Evolutionary conservation across 2,888 invertebrate species (phyloP).

Genomic region (Ctena decussata): DNA sequence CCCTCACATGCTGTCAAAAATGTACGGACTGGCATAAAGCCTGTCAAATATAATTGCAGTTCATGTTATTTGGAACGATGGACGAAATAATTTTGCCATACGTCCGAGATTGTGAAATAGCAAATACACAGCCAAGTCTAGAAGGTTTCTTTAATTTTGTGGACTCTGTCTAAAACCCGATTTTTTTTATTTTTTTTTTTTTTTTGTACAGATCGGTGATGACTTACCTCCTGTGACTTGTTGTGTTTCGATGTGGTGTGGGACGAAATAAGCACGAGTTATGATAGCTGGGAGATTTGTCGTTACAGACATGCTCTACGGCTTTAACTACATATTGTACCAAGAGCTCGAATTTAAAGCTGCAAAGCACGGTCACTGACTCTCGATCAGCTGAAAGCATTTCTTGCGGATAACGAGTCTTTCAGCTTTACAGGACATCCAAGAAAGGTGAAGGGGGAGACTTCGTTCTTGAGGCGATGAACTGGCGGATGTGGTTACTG

Average conservation of each 20-base stretch:
- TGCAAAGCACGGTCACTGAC: slow-evolving; percentile 9
- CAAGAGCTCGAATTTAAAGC: slow-evolving; percentile 14
- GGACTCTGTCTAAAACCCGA: background rate
- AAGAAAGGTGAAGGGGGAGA: slow-evolving; percentile 37
- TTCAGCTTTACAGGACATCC: slow-evolving; percentile 19
- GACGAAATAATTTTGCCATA: slow-evolving; percentile 20
- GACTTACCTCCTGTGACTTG: background rate
- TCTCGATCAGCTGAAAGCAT: background rate
- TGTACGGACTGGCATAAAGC: slow-evolving; percentile 10
- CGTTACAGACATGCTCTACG: slow-evolving; percentile 27
- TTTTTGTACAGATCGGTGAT: slow-evolving; percentile 8
- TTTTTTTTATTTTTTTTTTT: too few relatives aligned
- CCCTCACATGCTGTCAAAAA: background rate
- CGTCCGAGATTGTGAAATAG: background rate
- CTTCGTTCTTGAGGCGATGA: slow-evolving; percentile 37
- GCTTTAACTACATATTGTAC: slow-evolving; percentile 27
- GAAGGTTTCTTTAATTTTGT: background rate
- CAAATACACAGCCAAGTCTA: background rate
- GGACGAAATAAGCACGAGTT: background rate
- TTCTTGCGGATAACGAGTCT: slow-evolving; percentile 14
- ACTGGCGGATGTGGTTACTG: background rate
- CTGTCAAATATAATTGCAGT: slow-evolving; percentile 12
- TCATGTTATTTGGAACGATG: background rate
- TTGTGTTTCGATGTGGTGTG: background rate
- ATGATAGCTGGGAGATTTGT: background rate